Percentiles rank a stretch among this genome's conserved stretches.
These are phyloP conservation scores for Auanema sp. DNA, from an alignment of 2,888 invertebrate genomes.

Conservation along the genomic window DNA sequence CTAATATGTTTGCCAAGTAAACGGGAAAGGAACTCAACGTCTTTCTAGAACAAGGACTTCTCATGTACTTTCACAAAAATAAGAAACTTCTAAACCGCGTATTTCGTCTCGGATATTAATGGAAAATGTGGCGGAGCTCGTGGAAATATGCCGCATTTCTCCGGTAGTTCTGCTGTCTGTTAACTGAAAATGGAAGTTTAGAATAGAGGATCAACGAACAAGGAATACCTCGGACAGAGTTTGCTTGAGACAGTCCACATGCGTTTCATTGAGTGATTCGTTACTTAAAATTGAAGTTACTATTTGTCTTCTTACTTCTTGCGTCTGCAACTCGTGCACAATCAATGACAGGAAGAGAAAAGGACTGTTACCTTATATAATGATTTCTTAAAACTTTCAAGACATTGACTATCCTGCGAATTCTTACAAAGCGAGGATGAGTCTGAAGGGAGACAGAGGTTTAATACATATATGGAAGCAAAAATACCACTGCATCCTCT, in stretches of 20 bases:
- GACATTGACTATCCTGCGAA: slow-evolving; percentile 10
- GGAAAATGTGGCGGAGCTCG: slow-evolving; percentile 40
- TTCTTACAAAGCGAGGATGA: too few species aligned
- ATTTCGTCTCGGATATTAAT: slow-evolving; percentile 59
- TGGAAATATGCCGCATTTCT: slow-evolving; percentile 41
- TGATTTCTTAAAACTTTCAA: slow-evolving; percentile 18
- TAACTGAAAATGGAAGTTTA: slow-evolving; percentile 15
- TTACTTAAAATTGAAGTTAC: slow-evolving; percentile 9
- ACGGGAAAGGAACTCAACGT: slow-evolving; percentile 38
- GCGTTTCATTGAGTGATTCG: slow-evolving; percentile 7
- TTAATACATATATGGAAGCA: too few species aligned
- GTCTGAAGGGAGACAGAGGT: too few species aligned
- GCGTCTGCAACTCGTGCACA: slow-evolving; percentile 42
- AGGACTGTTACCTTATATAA: slow-evolving; percentile 19
- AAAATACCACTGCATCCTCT: too few species aligned
- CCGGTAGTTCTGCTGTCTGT: slow-evolving; percentile 38
- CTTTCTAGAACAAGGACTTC: slow-evolving; percentile 43
- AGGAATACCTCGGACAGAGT: slow-evolving; percentile 7
- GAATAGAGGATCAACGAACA: background rate
- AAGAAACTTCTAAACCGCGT: slow-evolving; percentile 46
- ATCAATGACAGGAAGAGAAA: background rate
- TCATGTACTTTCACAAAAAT: background rate
- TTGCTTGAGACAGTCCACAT: slow-evolving; percentile 5
- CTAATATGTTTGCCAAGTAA: slow-evolving; percentile 8
- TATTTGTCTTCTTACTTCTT: slow-evolving; percentile 48